Conservation (phyloP, 2,888 invertebrate genomes). For the Amblyjoppa proteus region DNA sequence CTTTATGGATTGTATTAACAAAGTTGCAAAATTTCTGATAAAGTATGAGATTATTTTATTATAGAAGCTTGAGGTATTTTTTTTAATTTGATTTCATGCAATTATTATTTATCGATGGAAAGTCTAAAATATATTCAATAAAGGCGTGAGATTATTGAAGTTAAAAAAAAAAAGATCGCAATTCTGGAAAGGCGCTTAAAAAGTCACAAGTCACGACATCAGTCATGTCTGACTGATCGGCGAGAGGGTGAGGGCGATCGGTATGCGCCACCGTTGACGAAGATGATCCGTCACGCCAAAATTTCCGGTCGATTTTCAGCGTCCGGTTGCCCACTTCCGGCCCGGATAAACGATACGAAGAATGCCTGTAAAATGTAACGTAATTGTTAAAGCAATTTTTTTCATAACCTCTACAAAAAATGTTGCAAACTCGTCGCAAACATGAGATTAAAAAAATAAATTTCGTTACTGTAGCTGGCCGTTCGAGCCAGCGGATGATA, state of each 20-base stretch:
- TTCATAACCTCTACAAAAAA: background rate
- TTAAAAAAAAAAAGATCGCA: background rate
- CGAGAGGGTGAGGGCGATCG: background rate
- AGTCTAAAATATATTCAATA: background rate
- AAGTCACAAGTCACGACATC: background rate
- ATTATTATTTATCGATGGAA: no score
- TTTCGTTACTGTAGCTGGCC: background rate
- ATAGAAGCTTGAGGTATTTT: no score
- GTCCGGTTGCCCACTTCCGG: slow-evolving; percentile 30
- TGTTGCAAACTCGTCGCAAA: background rate
- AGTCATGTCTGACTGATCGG: slow-evolving; percentile 8
- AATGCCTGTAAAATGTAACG: slow-evolving; percentile 55
- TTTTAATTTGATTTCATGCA: no score
- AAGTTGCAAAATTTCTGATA: no score
- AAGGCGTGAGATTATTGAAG: background rate
- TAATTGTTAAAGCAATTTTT: slow-evolving; percentile 8
- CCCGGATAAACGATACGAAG: slow-evolving; percentile 27
- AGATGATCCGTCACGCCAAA: slow-evolving; percentile 46
- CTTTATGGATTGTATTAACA: no score
- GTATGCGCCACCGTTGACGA: slow-evolving; percentile 45
- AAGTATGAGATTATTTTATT: no score
- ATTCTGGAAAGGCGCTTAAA: background rate
- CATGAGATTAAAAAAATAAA: no score
- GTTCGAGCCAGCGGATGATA: background rate
- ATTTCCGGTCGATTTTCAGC: slow-evolving; percentile 26